phyloP scores from a whole-genome alignment of 2,888 invertebrate genomes.

The Clostera curtula region DNA sequence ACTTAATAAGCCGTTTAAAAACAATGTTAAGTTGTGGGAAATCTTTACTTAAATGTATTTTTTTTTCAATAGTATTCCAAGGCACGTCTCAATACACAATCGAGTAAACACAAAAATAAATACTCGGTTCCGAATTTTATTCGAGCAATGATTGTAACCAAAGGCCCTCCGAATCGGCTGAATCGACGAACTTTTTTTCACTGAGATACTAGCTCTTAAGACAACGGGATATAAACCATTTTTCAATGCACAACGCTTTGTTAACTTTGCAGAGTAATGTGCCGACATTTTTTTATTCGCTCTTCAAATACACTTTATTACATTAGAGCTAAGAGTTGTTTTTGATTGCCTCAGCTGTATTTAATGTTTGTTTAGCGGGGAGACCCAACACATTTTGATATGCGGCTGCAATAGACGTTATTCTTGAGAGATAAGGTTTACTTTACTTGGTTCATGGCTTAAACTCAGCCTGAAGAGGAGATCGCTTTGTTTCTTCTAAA shows the following conservation, averaged over 20 bases:
- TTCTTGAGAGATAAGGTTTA: conserved; percentile 21
- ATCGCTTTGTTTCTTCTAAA: conserved; percentile 59
- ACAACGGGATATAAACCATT: conserved; percentile 4
- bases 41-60: too few species aligned
- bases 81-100: conserved; percentile 24
- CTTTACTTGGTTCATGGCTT: conserved; percentile 25
- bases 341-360: conserved; percentile 21
- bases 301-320: conserved; percentile 15
- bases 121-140: conserved; percentile 42
- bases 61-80: too few species aligned
- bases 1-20: too few species aligned
- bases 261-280: conserved; percentile 9
- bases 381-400: conserved; percentile 30
- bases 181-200: conserved; percentile 15
- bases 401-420: conserved; percentile 26
- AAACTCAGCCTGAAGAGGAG: conserved; percentile 24
- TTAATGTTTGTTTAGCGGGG: conserved; percentile 23
- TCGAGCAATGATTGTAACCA: conserved; percentile 49
- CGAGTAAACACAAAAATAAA: conserved; percentile 36
- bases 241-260: conserved; percentile 3
- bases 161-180: conserved; percentile 35
- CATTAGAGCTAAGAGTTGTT: conserved; percentile 24
- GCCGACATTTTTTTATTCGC: conserved; percentile 13
- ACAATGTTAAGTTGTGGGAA: too few species aligned
- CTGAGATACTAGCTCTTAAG: conserved; percentile 10